These are phyloP conservation scores for Temnothorax curvispinosus DNA, from an alignment of 1,140 invertebrate genomes.

Conservation along the genomic window DNA sequence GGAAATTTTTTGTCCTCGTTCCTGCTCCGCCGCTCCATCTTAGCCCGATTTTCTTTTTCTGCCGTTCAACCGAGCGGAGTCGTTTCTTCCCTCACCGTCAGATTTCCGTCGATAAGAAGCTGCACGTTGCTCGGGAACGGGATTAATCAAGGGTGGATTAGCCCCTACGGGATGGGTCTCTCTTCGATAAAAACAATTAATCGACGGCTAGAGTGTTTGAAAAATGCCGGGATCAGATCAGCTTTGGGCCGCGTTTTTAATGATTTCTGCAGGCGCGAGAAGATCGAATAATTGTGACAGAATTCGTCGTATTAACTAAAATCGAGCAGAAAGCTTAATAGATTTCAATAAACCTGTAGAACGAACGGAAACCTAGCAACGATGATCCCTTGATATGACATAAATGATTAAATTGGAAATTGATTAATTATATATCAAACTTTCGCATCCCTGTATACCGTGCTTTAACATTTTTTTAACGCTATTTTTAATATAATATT, in stretches of 20 bases:
- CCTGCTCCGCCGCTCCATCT: slow-evolving; percentile 19
- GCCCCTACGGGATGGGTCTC: slow-evolving; percentile 47
- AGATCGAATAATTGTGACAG: slow-evolving; percentile 40
- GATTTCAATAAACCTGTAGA: neutral
- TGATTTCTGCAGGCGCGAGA: slow-evolving; percentile 7
- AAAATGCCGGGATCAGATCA: slow-evolving; percentile 62
- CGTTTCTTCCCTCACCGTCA: slow-evolving; percentile 48
- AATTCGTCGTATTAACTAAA: slow-evolving; percentile 12
- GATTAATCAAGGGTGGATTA: slow-evolving; percentile 72
- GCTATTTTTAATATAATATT: neutral
- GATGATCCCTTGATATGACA: neutral
- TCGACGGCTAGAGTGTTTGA: slow-evolving; percentile 64
- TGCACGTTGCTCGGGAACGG: slow-evolving; percentile 47
- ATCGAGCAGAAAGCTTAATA: neutral
- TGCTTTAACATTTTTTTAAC: neutral
- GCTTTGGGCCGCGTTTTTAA: slow-evolving; percentile 42
- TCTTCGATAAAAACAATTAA: slow-evolving; percentile 73
- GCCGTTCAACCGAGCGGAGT: slow-evolving; percentile 28
- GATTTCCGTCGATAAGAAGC: slow-evolving; percentile 68
- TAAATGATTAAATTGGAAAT: neutral
- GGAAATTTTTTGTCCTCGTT: slow-evolving; percentile 37
- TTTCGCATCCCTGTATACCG: neutral
- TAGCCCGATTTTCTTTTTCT: slow-evolving; percentile 49
- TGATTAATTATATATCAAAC: neutral
- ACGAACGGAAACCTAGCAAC: neutral